These are phyloP conservation scores for Salticus scenicus DNA, from an alignment of 2,888 invertebrate species.

Conservation along the genomic window DNA sequence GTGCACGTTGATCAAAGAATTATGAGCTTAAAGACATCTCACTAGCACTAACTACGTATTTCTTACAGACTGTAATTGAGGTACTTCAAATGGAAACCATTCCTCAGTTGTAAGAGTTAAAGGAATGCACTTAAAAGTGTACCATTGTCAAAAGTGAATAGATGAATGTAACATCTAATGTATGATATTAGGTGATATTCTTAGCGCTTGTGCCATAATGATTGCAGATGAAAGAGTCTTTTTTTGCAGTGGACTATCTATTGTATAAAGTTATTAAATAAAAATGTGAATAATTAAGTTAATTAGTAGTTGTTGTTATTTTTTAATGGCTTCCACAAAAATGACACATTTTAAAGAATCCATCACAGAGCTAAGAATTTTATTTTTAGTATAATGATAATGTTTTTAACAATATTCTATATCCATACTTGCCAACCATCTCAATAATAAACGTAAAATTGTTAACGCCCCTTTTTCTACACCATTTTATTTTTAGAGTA, in stretches of 20 bases:
- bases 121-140: background rate
- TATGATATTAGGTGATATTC: background rate
- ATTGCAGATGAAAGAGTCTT: conserved; percentile 21
- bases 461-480: no score
- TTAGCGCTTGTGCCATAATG: conserved; percentile 38
- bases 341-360: no score
- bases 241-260: conserved; percentile 58
- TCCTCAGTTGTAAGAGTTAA: background rate
- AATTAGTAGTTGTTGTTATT: background rate
- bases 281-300: conserved; percentile 1
- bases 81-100: background rate
- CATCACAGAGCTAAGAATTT: no score
- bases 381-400: no score
- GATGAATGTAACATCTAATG: background rate
- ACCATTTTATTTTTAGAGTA: no score
- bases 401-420: no score
- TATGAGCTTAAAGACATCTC: background rate
- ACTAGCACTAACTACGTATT: background rate
- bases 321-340: no score
- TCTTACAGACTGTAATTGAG: background rate
- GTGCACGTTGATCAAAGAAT: conserved; percentile 1
- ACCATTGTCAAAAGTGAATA: background rate
- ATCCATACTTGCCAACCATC: no score
- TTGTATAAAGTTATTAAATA: conserved; percentile 42
- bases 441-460: no score